Base-by-base conservation (phyloP, 2,888 invertebrate species). In the Homarus gammarus region DNA sequence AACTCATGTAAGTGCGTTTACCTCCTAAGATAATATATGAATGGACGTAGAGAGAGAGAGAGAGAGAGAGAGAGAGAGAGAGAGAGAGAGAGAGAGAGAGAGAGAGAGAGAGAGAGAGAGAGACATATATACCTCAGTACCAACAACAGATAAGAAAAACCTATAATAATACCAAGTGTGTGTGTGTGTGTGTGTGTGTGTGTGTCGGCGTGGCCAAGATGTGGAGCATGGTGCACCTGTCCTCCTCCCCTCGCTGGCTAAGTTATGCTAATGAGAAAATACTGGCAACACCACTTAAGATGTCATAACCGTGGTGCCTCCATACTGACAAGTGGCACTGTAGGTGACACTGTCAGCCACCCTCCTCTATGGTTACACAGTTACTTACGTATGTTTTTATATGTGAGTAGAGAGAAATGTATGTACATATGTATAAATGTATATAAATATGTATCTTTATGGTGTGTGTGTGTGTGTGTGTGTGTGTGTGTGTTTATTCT, bases 391-490 rank as follows among this genome's bases (percentile, higher is more conserved):
- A 40, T 75, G n/a, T 75, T 38, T 75, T 6, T 75, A 40, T 75
- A 40, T 56, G 18, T 56, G 18, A 38, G n/a, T 75, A 40, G 36
- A 40, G 36, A 40, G 36, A 40, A 38, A 40, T 75, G 10, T 38
- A 18, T 75, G n/a, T 75, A 40, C 38, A 40, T 75, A 40, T 75
- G n/a, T 75, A 40, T 75, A 75, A 22, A 40, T 75, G n/a, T 75
- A 75, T 75, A 40, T 75, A 40, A 38, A 40, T 75, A 40, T 75
- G 40, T 75, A 40, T 38, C 6, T 75, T 5, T 38, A 5, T 73
- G 36, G n/a, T 75, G n/a, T 75, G n/a, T 75, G n/a, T 75, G n/a
- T 75, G n/a, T 75, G 31, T 73, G 31, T 73, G 31, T 73, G 31
- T 73, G n/a, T 75, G 40, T 75, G n/a, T 38, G 18, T 75, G 38